Percentiles rank a stretch among this genome's conserved stretches.
phyloP scores from a whole-genome alignment of 2,888 invertebrate genomes.

The Glyphotaelius pellucidus region DNA sequence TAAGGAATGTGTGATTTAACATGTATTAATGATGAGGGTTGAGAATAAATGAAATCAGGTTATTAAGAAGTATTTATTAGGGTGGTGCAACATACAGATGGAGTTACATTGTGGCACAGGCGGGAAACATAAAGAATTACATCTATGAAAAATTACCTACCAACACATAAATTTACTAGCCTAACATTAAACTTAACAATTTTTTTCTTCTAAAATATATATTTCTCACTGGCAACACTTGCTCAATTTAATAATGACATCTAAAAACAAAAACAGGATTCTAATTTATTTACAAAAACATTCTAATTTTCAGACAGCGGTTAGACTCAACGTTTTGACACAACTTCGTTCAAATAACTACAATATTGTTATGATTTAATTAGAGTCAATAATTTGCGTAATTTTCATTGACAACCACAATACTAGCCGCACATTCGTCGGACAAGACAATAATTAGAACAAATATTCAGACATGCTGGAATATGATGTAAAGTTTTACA shows the following conservation, averaged over 20 bases:
- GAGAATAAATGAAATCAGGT: neutral
- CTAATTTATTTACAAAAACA: neutral
- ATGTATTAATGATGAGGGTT: neutral
- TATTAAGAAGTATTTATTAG: slow-evolving; percentile 13
- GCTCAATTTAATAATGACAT: neutral
- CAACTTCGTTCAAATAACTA: neutral
- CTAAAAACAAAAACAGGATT: neutral
- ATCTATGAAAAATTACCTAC: slow-evolving; percentile 4
- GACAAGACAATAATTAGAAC: neutral
- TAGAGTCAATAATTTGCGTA: neutral
- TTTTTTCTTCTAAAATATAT: slow-evolving; percentile 13
- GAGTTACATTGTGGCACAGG: slow-evolving; percentile 27
- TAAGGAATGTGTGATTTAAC: too few species aligned
- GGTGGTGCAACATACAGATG: slow-evolving; percentile 13
- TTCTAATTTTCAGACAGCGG: neutral
- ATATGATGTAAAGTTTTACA: neutral
- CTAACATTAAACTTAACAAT: slow-evolving; percentile 17
- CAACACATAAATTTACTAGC: slow-evolving; percentile 16
- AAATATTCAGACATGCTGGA: neutral
- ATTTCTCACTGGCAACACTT: slow-evolving; percentile 12
- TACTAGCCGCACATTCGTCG: neutral
- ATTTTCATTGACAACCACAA: neutral
- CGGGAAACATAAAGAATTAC: neutral
- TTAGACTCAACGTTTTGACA: neutral
- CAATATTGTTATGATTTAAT: neutral